These are phyloP conservation scores for Fragum whitleyi DNA, from an alignment of 2,888 invertebrate genomes.

Conservation along the genomic window DNA sequence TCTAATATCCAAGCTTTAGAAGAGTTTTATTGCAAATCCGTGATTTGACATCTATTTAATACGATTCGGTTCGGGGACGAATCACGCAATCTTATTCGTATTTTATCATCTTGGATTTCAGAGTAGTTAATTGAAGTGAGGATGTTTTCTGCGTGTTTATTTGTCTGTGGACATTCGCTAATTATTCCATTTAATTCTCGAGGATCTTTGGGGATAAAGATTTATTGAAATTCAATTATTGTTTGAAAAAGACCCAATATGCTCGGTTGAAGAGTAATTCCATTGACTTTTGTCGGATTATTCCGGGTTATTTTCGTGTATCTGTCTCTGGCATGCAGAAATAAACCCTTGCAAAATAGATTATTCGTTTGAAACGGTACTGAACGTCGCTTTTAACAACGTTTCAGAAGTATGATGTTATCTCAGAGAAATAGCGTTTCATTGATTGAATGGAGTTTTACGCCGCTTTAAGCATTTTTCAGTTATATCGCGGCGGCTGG, in stretches of 20 bases:
- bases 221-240: conserved; percentile 60
- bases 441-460: too few species aligned
- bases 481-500: too few species aligned
- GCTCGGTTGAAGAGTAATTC: conserved; percentile 21
- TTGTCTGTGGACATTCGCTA: conserved; percentile 52
- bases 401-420: too few species aligned
- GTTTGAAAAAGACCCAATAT: conserved; percentile 55
- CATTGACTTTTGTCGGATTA: conserved; percentile 9
- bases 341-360: too few species aligned
- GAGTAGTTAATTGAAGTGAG: conserved; percentile 61
- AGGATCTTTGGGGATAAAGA: conserved; percentile 58
- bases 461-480: too few species aligned
- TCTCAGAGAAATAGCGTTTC: too few species aligned
- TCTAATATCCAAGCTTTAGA: conserved; percentile 60
- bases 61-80: conserved; percentile 34
- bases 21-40: conserved; percentile 58
- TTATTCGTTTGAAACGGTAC: too few species aligned
- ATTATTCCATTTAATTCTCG: conserved; percentile 62
- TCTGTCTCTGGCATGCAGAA: not conserved
- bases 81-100: conserved; percentile 62
- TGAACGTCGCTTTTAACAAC: too few species aligned
- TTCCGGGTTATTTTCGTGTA: not conserved
- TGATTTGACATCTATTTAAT: conserved; percentile 63
- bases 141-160: conserved; percentile 59
- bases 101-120: conserved; percentile 64